phyloP scores from a whole-genome alignment of 2,797 vertebrate genomes.

The Diglossa cyanea region DNA sequence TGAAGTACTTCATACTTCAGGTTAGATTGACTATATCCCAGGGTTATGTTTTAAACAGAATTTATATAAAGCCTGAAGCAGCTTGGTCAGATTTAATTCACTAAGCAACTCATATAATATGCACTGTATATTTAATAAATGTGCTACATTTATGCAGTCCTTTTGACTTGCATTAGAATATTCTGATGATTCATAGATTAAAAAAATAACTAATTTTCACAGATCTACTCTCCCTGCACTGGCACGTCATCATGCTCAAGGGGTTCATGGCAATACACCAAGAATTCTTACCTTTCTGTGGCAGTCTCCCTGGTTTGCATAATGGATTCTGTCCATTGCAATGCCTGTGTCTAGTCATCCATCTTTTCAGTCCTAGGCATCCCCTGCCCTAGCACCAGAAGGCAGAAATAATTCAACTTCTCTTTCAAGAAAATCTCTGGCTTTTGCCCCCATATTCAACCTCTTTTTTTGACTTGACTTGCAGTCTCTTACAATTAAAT shows the following conservation, averaged over 20 bases:
- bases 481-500: neutral
- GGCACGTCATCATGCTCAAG: neutral
- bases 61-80: slow-evolving; percentile 24
- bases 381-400: neutral
- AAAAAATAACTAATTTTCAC: neutral
- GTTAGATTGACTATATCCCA: neutral
- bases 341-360: neutral
- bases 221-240: neutral
- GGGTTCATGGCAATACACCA: neutral
- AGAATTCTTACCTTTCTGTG: neutral
- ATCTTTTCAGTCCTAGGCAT: neutral
- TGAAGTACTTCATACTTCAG: neutral
- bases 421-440: neutral
- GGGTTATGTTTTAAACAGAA: neutral
- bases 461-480: neutral
- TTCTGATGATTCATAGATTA: neutral
- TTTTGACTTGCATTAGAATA: neutral
- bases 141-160: neutral
- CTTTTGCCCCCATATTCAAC: neutral
- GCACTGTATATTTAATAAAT: neutral
- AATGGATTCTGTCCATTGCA: neutral
- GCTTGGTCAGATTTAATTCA: neutral
- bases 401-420: neutral
- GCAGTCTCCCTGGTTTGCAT: neutral
- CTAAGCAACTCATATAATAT: neutral